Evolutionary conservation across 2,113 vertebrate genomes (phyloP), one percentile per base, ranked within the genome.

Genomic region (Gallinago undulata): DNA sequence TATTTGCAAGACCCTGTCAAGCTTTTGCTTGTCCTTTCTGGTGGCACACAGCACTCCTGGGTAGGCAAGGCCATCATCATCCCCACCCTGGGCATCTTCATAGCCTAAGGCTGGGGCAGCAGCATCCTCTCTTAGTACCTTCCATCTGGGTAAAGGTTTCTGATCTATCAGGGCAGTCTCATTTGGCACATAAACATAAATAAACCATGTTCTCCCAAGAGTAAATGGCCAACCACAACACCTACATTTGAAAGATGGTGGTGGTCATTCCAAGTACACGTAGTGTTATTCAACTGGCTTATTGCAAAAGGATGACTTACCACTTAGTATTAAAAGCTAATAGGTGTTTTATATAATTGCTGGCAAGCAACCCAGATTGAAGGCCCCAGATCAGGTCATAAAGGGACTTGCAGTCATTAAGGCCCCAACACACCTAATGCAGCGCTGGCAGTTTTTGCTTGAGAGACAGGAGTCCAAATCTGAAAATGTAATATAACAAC

Each of bases 21-120:
- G 23, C 23, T 60, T 23, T 17, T 37, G 11, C 39, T 76, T 80
- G 31, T n/a, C 22, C 35, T 51, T 19, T 24, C 30, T 25, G 21
- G 33, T 31, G 28, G 24, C 17, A 51, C 1, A 0, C 15, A 79
- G 37, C 43, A 60, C 30, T 62, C 3, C 3, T 8, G 2, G 0
- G 17, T 19, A 91, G 55, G 39, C 17, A 93, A 67, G 41, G 11
- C 18, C 25, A 53, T 23, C 9, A 41, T 24, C 1, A 0, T 55
- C 35, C 28, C 19, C 16, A 48, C 14, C 2, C 22, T 18, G 22
- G 51, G 21, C 43, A 48, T 25, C 33, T 47, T 28, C 2, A 4
- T 22, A 80, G 30, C 15, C 21, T 22, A 10, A 57, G 25, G 37
- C 13, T 57, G n/a, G 11, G 13, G 23, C 37, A 69, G 25, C 18